phyloP scores from a whole-genome alignment of 2,888 invertebrate species.

The Germaria angustata region DNA sequence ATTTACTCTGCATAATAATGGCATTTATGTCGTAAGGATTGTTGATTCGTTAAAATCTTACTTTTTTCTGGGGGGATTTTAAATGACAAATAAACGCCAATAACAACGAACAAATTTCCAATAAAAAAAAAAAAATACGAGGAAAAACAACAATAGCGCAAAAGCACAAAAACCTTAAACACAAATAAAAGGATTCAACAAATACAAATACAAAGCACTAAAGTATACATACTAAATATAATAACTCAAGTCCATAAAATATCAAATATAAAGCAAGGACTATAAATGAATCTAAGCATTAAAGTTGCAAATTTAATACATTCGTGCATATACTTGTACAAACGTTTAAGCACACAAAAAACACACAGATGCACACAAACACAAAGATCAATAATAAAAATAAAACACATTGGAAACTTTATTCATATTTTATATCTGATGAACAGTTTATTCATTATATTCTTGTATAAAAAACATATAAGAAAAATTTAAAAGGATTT shows the following conservation, averaged over 20 bases:
- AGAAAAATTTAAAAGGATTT: background rate
- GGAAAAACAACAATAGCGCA: background rate
- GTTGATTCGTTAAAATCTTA: slow-evolving; percentile 77
- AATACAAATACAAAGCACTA: background rate
- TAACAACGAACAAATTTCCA: slow-evolving; percentile 2
- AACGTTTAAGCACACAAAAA: background rate
- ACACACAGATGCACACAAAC: background rate
- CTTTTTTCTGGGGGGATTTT: slow-evolving; percentile 77
- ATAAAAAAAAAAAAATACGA: background rate
- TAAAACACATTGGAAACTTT: slow-evolving; percentile 34
- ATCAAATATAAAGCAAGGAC: slow-evolving; percentile 44
- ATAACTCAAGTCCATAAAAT: slow-evolving; percentile 57
- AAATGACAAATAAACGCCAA: slow-evolving; percentile 58
- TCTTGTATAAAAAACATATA: slow-evolving; percentile 36
- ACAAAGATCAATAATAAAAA: slow-evolving; percentile 29
- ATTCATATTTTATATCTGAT: slow-evolving; percentile 44
- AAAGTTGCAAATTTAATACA: slow-evolving; percentile 16
- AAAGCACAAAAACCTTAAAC: slow-evolving; percentile 28
- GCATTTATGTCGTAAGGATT: slow-evolving; percentile 76
- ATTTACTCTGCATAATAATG: slow-evolving; percentile 76
- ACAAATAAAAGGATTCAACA: background rate
- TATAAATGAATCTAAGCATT: slow-evolving; percentile 6
- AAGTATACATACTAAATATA: slow-evolving; percentile 38
- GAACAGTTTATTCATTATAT: slow-evolving; percentile 45
- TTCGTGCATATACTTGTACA: background rate